phyloP scores from a whole-genome alignment of 1,140 invertebrate genomes.

The Lepidotrigona ventralis region DNA sequence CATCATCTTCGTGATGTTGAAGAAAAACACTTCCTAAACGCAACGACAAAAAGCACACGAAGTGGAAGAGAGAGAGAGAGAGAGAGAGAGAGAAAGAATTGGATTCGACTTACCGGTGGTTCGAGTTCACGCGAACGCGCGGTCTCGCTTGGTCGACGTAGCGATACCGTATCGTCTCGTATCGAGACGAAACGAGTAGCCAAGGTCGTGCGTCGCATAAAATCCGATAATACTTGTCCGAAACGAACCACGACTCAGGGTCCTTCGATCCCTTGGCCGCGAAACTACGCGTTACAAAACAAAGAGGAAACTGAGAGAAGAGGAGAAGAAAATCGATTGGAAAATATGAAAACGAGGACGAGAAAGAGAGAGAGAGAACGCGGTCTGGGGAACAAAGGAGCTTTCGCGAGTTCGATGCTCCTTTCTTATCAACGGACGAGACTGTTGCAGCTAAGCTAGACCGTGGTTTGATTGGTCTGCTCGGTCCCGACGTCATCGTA shows the following conservation, averaged over 20 bases:
- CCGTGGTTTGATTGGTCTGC: slow-evolving; percentile 52
- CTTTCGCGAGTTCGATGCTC: slow-evolving; percentile 69
- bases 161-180: slow-evolving; percentile 29
- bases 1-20: too few relatives aligned
- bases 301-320: background rate
- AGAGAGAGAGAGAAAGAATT: background rate
- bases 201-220: slow-evolving; percentile 46
- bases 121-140: slow-evolving; percentile 22
- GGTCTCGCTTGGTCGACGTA: slow-evolving; percentile 9
- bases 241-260: background rate
- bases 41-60: too few relatives aligned
- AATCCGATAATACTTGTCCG: slow-evolving; percentile 51
- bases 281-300: background rate
- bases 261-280: background rate
- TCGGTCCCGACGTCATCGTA: slow-evolving; percentile 62
- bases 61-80: background rate
- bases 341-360: slow-evolving; percentile 23
- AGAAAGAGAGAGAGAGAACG: background rate
- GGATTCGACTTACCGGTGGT: background rate
- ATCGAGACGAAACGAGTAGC: background rate
- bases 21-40: too few relatives aligned
- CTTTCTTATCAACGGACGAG: slow-evolving; percentile 67
- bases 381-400: slow-evolving; percentile 54
- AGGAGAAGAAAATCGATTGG: background rate
- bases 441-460: slow-evolving; percentile 45